phyloP scores from a whole-genome alignment of 2,888 invertebrate genomes.

The Lasius fuliginosus region DNA sequence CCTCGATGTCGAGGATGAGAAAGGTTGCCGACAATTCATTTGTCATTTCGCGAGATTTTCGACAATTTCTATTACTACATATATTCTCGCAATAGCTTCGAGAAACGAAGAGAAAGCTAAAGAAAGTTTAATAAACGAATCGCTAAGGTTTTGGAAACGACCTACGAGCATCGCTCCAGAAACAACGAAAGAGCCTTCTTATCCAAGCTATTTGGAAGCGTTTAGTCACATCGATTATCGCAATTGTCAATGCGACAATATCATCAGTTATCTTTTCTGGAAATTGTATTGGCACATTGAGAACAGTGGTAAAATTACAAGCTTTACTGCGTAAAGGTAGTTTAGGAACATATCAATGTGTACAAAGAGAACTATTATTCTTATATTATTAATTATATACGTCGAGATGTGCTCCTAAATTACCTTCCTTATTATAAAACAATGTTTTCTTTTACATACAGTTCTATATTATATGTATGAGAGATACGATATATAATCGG shows the following conservation, averaged over 20 bases:
- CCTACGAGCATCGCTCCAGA: background rate
- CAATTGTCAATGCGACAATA: slow-evolving; percentile 73
- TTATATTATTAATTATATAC: background rate
- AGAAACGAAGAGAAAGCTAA: background rate
- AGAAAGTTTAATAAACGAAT: too few species aligned
- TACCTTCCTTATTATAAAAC: background rate
- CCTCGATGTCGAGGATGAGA: background rate
- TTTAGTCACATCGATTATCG: slow-evolving; percentile 75
- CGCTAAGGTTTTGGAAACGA: background rate
- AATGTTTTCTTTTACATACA: background rate
- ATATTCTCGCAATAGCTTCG: background rate
- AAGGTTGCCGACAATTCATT: background rate
- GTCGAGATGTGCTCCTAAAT: background rate
- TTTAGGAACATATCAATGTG: background rate
- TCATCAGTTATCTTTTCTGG: slow-evolving; percentile 70
- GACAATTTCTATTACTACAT: background rate
- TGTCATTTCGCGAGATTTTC: background rate
- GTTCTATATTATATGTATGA: background rate
- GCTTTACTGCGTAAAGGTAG: background rate
- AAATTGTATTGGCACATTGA: slow-evolving; percentile 68
- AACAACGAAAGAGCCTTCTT: background rate
- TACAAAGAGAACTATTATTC: background rate
- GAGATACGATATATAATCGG: background rate
- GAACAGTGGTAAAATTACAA: slow-evolving; percentile 60
- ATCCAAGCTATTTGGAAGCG: background rate